Conservation (phyloP, 2,888 invertebrate genomes). For the Nineta flava region DNA sequence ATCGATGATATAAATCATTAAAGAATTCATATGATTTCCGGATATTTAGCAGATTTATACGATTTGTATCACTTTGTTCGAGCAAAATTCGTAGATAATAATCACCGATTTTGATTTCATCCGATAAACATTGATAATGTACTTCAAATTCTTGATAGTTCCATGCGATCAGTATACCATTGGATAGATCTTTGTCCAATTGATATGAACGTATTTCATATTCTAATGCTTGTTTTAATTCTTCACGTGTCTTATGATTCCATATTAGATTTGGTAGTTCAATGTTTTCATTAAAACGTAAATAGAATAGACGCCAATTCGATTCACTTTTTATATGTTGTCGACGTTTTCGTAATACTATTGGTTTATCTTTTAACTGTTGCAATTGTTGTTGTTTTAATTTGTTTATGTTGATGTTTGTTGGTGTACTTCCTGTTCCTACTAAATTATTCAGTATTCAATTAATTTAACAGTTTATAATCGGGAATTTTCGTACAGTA, state of each 20-base stretch:
- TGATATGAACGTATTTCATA: slow-evolving; percentile 83
- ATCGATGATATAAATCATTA: slow-evolving; percentile 95
- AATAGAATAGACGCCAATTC: slow-evolving; percentile 90
- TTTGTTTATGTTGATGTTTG: too few species aligned
- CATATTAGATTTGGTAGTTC: slow-evolving; percentile 93
- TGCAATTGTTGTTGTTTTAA: slow-evolving; percentile 27
- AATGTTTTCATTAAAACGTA: slow-evolving; percentile 88
- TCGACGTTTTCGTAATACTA: slow-evolving; percentile 77
- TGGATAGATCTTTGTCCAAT: slow-evolving; percentile 77
- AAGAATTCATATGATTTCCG: slow-evolving; percentile 75
- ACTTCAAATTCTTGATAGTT: slow-evolving; percentile 97
- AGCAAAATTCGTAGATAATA: slow-evolving; percentile 90
- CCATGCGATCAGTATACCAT: slow-evolving; percentile 76
- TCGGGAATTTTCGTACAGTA: too few species aligned
- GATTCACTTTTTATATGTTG: slow-evolving; percentile 74
- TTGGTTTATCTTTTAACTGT: slow-evolving; percentile 61
- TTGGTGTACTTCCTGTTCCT: too few species aligned
- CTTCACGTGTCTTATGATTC: slow-evolving; percentile 97
- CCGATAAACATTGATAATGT: slow-evolving; percentile 81
- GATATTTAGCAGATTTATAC: slow-evolving; percentile 17
- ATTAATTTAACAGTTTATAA: too few species aligned
- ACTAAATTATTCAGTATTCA: too few species aligned
- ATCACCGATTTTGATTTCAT: slow-evolving; percentile 96
- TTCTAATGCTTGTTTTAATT: slow-evolving; percentile 79
- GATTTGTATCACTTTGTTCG: slow-evolving; percentile 63